phyloP scores from a whole-genome alignment of 1,140 invertebrate genomes.

The Tribolium madens region DNA sequence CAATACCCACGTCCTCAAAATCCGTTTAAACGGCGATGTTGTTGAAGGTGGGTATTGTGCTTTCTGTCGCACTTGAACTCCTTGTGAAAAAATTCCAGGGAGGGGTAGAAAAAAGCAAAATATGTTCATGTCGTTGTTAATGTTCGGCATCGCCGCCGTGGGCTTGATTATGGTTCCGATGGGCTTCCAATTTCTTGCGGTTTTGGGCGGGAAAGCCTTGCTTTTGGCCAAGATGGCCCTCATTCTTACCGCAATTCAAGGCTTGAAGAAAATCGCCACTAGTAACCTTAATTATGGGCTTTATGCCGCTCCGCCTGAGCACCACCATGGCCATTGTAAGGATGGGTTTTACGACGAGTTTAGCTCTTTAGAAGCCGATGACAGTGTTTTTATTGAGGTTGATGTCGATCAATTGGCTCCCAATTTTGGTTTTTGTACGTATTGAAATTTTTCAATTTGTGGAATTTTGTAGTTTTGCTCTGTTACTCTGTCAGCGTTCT shows the following conservation, averaged over 20 bases:
- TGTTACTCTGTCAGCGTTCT: slow-evolving; percentile 27
- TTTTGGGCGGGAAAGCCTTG: slow-evolving; percentile 81
- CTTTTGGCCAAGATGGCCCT: slow-evolving; percentile 82
- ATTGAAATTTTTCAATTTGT: not conserved
- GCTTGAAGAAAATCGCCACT: slow-evolving; percentile 71
- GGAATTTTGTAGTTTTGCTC: not conserved
- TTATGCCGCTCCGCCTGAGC: slow-evolving; percentile 51
- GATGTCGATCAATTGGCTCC: slow-evolving; percentile 25
- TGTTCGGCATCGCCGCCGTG: slow-evolving; percentile 79
- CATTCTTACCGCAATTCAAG: slow-evolving; percentile 81
- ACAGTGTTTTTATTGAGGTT: slow-evolving; percentile 23
- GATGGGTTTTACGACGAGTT: slow-evolving; percentile 10
- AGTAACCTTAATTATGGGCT: slow-evolving; percentile 63
- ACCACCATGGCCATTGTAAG: slow-evolving; percentile 46
- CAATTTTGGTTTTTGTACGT: not conserved
- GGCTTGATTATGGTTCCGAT: slow-evolving; percentile 79
- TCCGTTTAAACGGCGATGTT: slow-evolving; percentile 65
- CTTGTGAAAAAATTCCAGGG: not conserved
- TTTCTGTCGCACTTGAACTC: not conserved
- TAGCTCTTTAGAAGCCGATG: slow-evolving; percentile 32
- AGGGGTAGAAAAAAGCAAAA: slow-evolving; percentile 48
- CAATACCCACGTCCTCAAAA: slow-evolving; percentile 70
- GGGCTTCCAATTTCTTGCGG: slow-evolving; percentile 82
- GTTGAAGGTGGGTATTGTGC: not conserved
- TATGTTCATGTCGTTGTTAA: slow-evolving; percentile 75